These are phyloP conservation scores for Nematolebias whitei DNA, from an alignment of 2,113 vertebrate species.

Conservation along the genomic window DNA sequence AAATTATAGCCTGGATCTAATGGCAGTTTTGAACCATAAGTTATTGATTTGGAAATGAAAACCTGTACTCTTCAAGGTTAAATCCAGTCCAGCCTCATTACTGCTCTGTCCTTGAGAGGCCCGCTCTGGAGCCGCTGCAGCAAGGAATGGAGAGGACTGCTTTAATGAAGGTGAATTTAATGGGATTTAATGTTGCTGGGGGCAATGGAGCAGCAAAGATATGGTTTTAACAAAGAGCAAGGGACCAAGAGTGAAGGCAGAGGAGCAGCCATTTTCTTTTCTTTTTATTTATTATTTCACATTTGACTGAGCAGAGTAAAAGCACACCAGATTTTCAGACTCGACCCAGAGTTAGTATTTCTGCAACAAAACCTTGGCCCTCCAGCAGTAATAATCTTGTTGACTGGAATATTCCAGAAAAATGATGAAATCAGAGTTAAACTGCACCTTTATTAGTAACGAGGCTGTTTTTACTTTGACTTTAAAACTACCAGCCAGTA, in stretches of 20 bases:
- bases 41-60: constrained; percentile 88
- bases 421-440: neutral
- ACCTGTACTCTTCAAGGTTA: constrained; percentile 85
- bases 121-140: constrained; percentile 74
- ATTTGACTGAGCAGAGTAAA: constrained; percentile 76
- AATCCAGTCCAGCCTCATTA: constrained; percentile 85
- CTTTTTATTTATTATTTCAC: constrained; percentile 84
- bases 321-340: constrained; percentile 71
- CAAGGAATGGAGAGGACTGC: constrained; percentile 77
- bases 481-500: neutral
- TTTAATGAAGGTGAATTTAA: constrained; percentile 90
- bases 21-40: constrained; percentile 81
- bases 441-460: neutral
- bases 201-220: constrained; percentile 85
- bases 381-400: constrained; percentile 43
- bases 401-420: constrained; percentile 8
- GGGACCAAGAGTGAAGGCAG: constrained; percentile 80
- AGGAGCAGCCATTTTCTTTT: constrained; percentile 81
- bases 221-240: constrained; percentile 86
- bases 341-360: constrained; percentile 73
- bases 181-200: constrained; percentile 87
- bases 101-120: constrained; percentile 83
- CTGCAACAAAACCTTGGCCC: constrained; percentile 53
- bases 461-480: neutral
- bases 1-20: constrained; percentile 83